Evolutionary conservation across 30 jellyfish, hydroid and myxozoan genomes (phyloP).

Genomic region (Hydractinia symbiolongicarpus): DNA sequence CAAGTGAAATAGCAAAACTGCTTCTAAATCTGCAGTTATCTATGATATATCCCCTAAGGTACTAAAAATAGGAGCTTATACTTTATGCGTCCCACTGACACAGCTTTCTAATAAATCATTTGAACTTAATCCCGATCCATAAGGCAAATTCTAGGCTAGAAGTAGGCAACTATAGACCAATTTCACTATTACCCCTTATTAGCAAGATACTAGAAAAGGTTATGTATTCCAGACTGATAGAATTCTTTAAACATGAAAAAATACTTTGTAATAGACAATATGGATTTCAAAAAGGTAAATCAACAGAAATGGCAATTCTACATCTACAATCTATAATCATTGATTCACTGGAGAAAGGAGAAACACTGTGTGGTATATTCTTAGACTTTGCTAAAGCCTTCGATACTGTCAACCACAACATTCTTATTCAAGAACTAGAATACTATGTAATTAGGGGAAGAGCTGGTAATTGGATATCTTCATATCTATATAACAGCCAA

Average conservation of each 20-base stretch:
- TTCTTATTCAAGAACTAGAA: constrained; percentile 27
- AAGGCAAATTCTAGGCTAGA: constrained; percentile 17
- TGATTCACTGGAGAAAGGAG: constrained; percentile 30
- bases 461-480: constrained; percentile 30
- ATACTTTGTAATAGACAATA: neutral
- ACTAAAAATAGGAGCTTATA: constrained; percentile 22
- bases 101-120: constrained; percentile 19
- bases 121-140: constrained; percentile 39
- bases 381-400: constrained; percentile 47
- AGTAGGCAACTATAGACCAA: constrained; percentile 32
- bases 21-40: neutral
- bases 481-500: constrained; percentile 44
- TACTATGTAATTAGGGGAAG: constrained; percentile 49
- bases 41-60: neutral
- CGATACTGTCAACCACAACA: constrained; percentile 40
- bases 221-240: neutral
- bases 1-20: neutral
- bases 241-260: neutral
- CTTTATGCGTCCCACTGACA: constrained; percentile 33
- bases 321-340: neutral
- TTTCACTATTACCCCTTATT: constrained; percentile 37
- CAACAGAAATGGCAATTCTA: neutral
- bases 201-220: constrained; percentile 44
- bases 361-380: constrained; percentile 39
- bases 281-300: neutral